These are phyloP conservation scores for Phengaris alcon DNA, from an alignment of 2,888 invertebrate species.

Conservation along the genomic window DNA sequence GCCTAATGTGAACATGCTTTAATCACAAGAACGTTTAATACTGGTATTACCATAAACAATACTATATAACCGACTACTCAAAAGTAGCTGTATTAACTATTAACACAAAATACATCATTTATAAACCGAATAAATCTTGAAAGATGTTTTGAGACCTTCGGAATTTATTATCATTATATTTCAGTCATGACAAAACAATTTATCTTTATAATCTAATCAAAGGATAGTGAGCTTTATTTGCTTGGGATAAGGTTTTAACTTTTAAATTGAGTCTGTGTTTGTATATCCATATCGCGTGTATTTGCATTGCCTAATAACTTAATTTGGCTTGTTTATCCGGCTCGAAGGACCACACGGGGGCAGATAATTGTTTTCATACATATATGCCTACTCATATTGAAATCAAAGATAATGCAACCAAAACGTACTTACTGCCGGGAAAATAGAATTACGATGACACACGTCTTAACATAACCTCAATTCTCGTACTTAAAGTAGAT, in stretches of 20 bases:
- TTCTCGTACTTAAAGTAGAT: too few relatives aligned
- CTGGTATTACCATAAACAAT: too few relatives aligned
- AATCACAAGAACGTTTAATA: too few relatives aligned
- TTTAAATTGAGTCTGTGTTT: slow-evolving; percentile 35
- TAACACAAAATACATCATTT: neutral
- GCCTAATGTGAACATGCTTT: too few relatives aligned
- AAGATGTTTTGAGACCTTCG: neutral
- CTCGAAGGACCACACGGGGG: slow-evolving; percentile 39
- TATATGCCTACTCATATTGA: neutral
- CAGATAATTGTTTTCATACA: slow-evolving; percentile 26
- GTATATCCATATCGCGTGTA: slow-evolving; percentile 45
- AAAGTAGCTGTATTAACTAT: neutral
- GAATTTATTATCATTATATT: neutral
- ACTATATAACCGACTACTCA: too few relatives aligned
- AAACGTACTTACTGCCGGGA: too few relatives aligned
- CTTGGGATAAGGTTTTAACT: slow-evolving; percentile 33
- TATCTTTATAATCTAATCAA: neutral
- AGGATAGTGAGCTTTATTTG: slow-evolving; percentile 30
- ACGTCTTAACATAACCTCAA: too few relatives aligned
- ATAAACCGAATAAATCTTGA: neutral
- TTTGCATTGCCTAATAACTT: slow-evolving; percentile 51
- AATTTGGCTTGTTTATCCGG: slow-evolving; percentile 43
- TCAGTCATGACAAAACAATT: neutral
- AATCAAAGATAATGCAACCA: neutral
- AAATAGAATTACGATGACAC: too few relatives aligned